These are phyloP conservation scores for Cygnus olor DNA, from an alignment of 2,797 vertebrate species.

Conservation along the genomic window DNA sequence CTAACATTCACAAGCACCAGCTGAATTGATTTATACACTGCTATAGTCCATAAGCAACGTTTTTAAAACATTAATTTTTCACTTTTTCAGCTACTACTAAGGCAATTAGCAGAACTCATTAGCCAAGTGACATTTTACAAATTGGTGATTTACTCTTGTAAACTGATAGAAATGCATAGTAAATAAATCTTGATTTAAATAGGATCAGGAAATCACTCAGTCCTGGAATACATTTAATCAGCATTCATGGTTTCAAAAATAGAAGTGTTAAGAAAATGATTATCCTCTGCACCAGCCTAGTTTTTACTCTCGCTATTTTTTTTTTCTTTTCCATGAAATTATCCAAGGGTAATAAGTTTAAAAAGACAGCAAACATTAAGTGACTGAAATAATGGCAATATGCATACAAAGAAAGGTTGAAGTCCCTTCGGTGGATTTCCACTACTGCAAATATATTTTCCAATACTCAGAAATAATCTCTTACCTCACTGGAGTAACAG, in stretches of 20 bases:
- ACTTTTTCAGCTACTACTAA: slow-evolving; percentile 5
- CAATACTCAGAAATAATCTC: neutral
- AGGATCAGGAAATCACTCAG: neutral
- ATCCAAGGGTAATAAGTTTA: neutral
- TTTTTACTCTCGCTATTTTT: neutral
- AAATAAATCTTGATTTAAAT: slow-evolving; percentile 45
- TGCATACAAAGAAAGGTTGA: neutral
- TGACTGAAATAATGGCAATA: neutral
- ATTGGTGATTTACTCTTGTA: slow-evolving; percentile 15
- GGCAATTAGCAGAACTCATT: slow-evolving; percentile 42
- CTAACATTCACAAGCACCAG: neutral
- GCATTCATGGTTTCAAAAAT: neutral
- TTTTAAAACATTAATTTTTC: neutral
- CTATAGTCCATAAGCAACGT: neutral
- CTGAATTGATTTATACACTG: neutral
- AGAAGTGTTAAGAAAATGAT: neutral
- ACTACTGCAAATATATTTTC: neutral
- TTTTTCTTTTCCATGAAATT: neutral
- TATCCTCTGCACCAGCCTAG: neutral
- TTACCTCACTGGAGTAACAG: neutral
- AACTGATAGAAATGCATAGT: neutral
- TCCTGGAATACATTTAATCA: neutral
- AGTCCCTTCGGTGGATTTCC: neutral
- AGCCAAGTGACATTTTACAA: slow-evolving; percentile 16
- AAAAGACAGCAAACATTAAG: slow-evolving; percentile 7